Conservation (phyloP, 2,888 invertebrate species). For the Melipona beecheii region DNA sequence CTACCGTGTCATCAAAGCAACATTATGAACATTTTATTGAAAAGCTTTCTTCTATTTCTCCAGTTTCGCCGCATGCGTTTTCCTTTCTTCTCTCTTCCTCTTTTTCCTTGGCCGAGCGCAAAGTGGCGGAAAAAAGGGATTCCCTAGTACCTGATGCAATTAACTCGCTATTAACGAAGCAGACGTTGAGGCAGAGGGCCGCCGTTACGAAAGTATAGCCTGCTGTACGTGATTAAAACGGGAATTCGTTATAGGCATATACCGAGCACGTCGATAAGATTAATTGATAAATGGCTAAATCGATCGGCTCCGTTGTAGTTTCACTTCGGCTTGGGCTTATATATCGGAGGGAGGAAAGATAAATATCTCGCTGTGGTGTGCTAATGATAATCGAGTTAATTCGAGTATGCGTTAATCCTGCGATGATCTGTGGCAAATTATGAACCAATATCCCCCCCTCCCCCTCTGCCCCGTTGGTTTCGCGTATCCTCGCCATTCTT, state of each 20-base stretch:
- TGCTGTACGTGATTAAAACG: slow-evolving; percentile 73
- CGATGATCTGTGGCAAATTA: slow-evolving; percentile 59
- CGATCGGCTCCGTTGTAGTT: slow-evolving; percentile 70
- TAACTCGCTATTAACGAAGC: slow-evolving; percentile 76
- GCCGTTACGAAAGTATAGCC: slow-evolving; percentile 70
- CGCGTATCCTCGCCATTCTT: slow-evolving; percentile 15
- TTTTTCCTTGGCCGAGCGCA: slow-evolving; percentile 31
- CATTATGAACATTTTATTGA: neutral
- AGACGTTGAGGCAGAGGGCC: slow-evolving; percentile 73
- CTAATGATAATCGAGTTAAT: slow-evolving; percentile 69
- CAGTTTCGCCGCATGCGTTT: slow-evolving; percentile 9
- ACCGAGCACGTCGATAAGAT: slow-evolving; percentile 74
- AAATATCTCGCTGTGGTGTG: slow-evolving; percentile 61
- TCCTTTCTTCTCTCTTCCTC: slow-evolving; percentile 24
- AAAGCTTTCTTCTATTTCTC: slow-evolving; percentile 8
- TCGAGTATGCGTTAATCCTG: slow-evolving; percentile 52
- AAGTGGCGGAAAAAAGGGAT: slow-evolving; percentile 71
- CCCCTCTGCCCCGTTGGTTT: neutral
- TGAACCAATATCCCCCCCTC: slow-evolving; percentile 47
- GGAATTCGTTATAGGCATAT: slow-evolving; percentile 71
- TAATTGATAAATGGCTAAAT: slow-evolving; percentile 76
- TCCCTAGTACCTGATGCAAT: slow-evolving; percentile 75
- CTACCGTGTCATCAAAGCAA: no score
- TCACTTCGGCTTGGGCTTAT: slow-evolving; percentile 56
- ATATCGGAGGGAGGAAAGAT: slow-evolving; percentile 55